phyloP scores from a whole-genome alignment of 2,113 vertebrate species.

The Hippocampus guttulatus region DNA sequence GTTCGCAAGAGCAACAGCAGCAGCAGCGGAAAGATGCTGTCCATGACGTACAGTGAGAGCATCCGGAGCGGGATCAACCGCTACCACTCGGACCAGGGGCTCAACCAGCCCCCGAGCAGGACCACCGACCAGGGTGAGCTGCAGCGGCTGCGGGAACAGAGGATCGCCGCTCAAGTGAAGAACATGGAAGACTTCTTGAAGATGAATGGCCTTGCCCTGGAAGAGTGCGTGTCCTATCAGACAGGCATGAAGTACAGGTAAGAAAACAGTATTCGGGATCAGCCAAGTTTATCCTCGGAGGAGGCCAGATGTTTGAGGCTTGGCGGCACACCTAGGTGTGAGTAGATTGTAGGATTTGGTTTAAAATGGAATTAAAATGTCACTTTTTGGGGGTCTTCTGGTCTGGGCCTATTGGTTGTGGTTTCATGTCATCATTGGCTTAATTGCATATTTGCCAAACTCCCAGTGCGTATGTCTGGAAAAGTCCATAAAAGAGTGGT shows the following conservation, averaged over 20 bases:
- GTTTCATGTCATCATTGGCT: conserved; percentile 5
- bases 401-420: neutral
- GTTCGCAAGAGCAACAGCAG: conserved; percentile 75
- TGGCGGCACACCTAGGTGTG: neutral
- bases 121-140: conserved; percentile 80
- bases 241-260: conserved; percentile 99
- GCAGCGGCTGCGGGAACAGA: conserved; percentile 85
- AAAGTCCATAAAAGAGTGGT: neutral
- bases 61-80: conserved; percentile 89
- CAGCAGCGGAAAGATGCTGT: conserved; percentile 84
- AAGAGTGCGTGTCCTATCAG: conserved; percentile 82
- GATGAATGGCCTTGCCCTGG: conserved; percentile 91
- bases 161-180: conserved; percentile 84
- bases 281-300: conserved; percentile 16
- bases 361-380: neutral
- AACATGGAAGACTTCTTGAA: conserved; percentile 96
- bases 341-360: neutral
- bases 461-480: conserved; percentile 14
- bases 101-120: conserved; percentile 76
- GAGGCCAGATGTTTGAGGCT: conserved; percentile 1
- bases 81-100: conserved; percentile 89
- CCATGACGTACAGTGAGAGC: conserved; percentile 95
- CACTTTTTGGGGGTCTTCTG: neutral
- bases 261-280: conserved; percentile 59
- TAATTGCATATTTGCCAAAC: conserved; percentile 61